Evolutionary conservation across 2,888 invertebrate genomes (phyloP).

Genomic region (Campaea margaritaria): DNA sequence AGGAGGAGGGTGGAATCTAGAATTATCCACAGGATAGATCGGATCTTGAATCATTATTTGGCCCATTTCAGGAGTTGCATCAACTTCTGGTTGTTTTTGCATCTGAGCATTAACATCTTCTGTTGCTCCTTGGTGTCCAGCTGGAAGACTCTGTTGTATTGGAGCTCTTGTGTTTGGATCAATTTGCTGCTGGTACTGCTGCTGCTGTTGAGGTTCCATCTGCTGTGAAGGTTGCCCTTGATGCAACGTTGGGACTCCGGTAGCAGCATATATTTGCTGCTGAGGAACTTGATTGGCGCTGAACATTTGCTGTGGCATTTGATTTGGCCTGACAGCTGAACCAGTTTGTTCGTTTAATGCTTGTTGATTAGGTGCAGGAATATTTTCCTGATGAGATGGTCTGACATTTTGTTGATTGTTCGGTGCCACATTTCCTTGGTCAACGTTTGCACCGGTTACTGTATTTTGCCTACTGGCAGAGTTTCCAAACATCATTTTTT

Average conservation of each 20-base stretch:
- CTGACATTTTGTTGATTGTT: constrained; percentile 24
- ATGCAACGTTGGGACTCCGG: constrained; percentile 41
- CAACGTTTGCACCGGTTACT: constrained; percentile 42
- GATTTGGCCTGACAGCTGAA: constrained; percentile 21
- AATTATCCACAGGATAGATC: constrained; percentile 66
- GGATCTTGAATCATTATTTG: constrained; percentile 59
- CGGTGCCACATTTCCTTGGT: constrained; percentile 30
- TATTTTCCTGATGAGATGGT: constrained; percentile 1
- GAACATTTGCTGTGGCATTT: constrained; percentile 15
- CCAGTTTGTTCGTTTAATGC: constrained; percentile 7
- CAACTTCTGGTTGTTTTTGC: constrained; percentile 25
- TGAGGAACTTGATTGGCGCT: constrained; percentile 14
- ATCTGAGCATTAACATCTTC: constrained; percentile 32
- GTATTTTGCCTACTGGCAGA: constrained; percentile 44
- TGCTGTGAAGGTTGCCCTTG: constrained; percentile 43
- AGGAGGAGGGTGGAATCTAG: constrained; percentile 45
- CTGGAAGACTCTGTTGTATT: constrained; percentile 39
- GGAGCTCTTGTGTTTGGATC: constrained; percentile 49
- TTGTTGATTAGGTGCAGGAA: constrained; percentile 15
- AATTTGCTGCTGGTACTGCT: constrained; percentile 44
- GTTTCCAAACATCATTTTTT: constrained; percentile 61
- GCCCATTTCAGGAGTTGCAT: constrained; percentile 17
- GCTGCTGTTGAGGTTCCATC: constrained; percentile 41
- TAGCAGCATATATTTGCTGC: constrained; percentile 12
- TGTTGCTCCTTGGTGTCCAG: constrained; percentile 44